phyloP scores from a whole-genome alignment of 2,888 invertebrate genomes.

The Eumerus sabulonum region DNA sequence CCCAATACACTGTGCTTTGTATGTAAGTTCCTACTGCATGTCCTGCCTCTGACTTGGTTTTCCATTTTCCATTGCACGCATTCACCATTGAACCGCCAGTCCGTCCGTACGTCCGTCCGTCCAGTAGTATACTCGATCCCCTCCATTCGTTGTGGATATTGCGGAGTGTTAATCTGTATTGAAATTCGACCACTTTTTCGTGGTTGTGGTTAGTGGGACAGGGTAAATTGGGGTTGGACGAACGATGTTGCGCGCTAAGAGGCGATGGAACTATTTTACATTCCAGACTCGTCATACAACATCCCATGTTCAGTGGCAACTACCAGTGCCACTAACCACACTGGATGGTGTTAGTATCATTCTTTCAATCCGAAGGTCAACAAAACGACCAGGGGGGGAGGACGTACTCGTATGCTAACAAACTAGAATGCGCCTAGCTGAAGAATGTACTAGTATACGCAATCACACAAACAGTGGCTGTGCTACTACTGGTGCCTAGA shows the following conservation, averaged over 20 bases:
- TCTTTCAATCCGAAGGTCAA: slow-evolving; percentile 60
- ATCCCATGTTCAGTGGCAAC: slow-evolving; percentile 11
- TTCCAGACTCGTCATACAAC: slow-evolving; percentile 26
- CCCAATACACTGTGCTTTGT: no score
- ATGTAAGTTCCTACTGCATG: no score
- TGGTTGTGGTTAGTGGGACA: slow-evolving; percentile 56
- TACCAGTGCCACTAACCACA: neutral
- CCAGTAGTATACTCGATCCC: slow-evolving; percentile 13
- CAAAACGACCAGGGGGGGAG: slow-evolving; percentile 50
- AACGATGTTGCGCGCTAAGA: neutral
- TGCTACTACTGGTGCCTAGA: no score
- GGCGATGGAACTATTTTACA: slow-evolving; percentile 50
- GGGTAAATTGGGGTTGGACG: neutral
- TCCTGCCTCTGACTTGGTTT: neutral
- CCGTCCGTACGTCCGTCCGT: no score
- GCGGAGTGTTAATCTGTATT: slow-evolving; percentile 67
- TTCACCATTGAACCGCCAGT: no score
- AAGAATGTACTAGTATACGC: slow-evolving; percentile 50
- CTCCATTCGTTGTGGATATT: slow-evolving; percentile 32
- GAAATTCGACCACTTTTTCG: slow-evolving; percentile 68
- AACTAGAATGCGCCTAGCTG: slow-evolving; percentile 36
- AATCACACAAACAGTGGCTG: slow-evolving; percentile 21
- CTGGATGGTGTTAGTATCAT: slow-evolving; percentile 37
- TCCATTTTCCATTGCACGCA: slow-evolving; percentile 16
- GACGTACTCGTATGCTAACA: slow-evolving; percentile 16